Conservation (phyloP, 2,888 invertebrate genomes). For the Zootermopsis nevadensis region DNA sequence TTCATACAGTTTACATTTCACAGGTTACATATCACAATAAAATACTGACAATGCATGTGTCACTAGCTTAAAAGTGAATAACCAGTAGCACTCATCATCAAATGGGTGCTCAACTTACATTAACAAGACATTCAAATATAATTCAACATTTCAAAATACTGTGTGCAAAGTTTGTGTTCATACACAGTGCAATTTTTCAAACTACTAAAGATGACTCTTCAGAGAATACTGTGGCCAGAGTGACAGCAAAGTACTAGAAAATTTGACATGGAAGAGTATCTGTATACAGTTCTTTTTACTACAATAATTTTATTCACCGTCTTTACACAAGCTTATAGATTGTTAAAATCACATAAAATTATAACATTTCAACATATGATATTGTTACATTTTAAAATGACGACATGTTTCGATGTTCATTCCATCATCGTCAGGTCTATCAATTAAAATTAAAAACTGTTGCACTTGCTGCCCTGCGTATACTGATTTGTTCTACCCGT, state of each 20-base stretch:
- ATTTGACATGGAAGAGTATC: not conserved
- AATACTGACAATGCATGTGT: constrained; percentile 47
- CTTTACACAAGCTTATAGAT: too few relatives aligned
- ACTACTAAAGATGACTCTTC: not conserved
- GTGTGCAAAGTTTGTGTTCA: not conserved
- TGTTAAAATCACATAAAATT: too few relatives aligned
- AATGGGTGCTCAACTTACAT: constrained; percentile 27
- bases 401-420: too few relatives aligned
- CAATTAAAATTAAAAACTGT: too few relatives aligned
- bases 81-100: constrained; percentile 9
- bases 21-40: constrained; percentile 49
- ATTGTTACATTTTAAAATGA: too few relatives aligned
- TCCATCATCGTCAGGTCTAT: too few relatives aligned
- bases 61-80: constrained; percentile 28
- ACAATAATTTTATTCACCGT: too few relatives aligned
- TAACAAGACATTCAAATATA: constrained; percentile 34
- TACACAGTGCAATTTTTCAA: not conserved
- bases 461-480: too few relatives aligned
- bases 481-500: too few relatives aligned
- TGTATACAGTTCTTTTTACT: not conserved
- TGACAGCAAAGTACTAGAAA: not conserved
- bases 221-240: not conserved
- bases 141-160: not conserved
- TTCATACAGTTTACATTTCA: constrained; percentile 7
- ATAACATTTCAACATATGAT: too few relatives aligned